Conservation (phyloP, 2,888 invertebrate genomes). For the Aphelenchoides bicaudatus region DNA sequence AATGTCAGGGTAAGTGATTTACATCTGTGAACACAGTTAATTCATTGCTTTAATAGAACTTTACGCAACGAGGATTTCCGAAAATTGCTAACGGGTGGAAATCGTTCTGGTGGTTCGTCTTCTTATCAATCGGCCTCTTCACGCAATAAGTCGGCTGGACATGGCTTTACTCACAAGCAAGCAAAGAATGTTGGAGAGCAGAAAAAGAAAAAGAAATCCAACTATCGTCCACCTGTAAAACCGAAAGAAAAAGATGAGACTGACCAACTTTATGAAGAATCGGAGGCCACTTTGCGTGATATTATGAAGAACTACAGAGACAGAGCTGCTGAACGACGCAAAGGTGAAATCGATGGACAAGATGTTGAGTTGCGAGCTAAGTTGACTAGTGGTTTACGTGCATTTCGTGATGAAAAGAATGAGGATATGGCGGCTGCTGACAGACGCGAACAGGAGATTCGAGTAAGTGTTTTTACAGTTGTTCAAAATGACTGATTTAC, state of each 20-base stretch:
- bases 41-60: constrained; percentile 20
- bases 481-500: not conserved
- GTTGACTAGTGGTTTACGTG: constrained; percentile 79
- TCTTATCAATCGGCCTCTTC: constrained; percentile 20
- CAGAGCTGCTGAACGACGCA: constrained; percentile 61
- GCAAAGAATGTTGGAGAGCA: constrained; percentile 19
- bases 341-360: constrained; percentile 61
- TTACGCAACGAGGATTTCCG: constrained; percentile 55
- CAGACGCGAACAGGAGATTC: constrained; percentile 75
- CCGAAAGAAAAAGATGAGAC: constrained; percentile 41
- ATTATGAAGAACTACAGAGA: constrained; percentile 61
- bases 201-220: constrained; percentile 19
- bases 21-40: not conserved
- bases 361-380: constrained; percentile 71
- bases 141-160: constrained; percentile 29
- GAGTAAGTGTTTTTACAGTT: constrained; percentile 13
- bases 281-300: constrained; percentile 47
- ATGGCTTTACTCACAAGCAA: constrained; percentile 24
- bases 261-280: constrained; percentile 46
- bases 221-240: constrained; percentile 21
- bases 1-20: not conserved
- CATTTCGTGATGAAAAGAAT: constrained; percentile 71
- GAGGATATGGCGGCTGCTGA: constrained; percentile 68
- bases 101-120: constrained; percentile 6
- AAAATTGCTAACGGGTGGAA: constrained; percentile 40